Percentiles rank a stretch among this genome's conserved stretches.
Evolutionary conservation across 92 coral and sea anemone genomes (phyloP).

Genomic region (Umimayanthus kanabou): DNA sequence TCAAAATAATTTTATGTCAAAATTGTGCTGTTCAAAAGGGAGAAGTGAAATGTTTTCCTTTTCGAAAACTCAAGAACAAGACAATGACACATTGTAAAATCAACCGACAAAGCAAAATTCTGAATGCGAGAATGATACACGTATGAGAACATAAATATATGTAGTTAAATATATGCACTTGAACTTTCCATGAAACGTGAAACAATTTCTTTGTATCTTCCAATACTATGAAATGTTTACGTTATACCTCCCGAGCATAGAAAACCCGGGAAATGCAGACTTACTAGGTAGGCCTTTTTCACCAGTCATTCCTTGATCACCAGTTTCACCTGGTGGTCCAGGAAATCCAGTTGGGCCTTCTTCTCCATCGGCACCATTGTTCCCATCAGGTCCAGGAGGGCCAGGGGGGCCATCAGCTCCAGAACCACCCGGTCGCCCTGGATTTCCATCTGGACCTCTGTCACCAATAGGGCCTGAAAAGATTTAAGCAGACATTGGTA

Average conservation of each 20-base stretch:
- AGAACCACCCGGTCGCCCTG: constrained; percentile 32
- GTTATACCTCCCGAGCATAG: not conserved
- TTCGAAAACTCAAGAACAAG: too few relatives aligned
- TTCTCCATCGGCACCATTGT: constrained; percentile 39
- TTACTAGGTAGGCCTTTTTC: constrained; percentile 32
- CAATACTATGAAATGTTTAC: not conserved
- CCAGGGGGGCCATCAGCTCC: constrained; percentile 46
- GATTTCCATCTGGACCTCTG: constrained; percentile 41
- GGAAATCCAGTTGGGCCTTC: constrained; percentile 33
- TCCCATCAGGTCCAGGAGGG: constrained; percentile 37
- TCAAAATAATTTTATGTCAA: too few relatives aligned
- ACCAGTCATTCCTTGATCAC: constrained; percentile 16
- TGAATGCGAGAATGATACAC: too few relatives aligned
- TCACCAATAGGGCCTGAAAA: constrained; percentile 41
- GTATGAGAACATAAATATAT: too few relatives aligned
- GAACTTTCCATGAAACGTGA: too few relatives aligned
- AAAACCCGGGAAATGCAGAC: not conserved
- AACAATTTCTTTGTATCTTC: too few relatives aligned
- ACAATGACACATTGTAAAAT: too few relatives aligned
- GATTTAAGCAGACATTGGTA: not conserved
- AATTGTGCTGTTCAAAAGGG: too few relatives aligned
- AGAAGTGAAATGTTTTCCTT: too few relatives aligned
- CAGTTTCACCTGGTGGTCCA: not conserved
- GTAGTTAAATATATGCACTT: too few relatives aligned
- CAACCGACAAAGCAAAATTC: too few relatives aligned